Evolutionary conservation across 2,113 vertebrate genomes (phyloP).

Genomic region (Quiscalus mexicanus): DNA sequence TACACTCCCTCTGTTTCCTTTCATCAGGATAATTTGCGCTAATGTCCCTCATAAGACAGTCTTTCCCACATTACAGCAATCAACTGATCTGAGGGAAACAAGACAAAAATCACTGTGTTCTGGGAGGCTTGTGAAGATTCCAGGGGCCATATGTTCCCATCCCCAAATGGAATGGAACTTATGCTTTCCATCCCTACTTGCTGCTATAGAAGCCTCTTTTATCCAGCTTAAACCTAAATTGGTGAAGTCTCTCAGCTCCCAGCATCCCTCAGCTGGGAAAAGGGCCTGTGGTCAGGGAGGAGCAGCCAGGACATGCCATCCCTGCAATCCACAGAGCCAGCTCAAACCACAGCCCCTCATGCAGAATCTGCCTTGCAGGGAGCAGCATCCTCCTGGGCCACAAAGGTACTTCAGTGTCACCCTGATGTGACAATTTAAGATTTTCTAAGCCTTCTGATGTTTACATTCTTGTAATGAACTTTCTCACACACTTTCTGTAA

Average conservation of each 20-base stretch:
- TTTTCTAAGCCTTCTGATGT: too few species aligned
- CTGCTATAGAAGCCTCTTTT: slow-evolving; percentile 10
- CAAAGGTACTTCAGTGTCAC: not conserved
- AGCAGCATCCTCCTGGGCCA: not conserved
- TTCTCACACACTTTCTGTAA: too few species aligned
- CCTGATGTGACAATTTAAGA: too few species aligned
- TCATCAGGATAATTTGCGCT: not conserved
- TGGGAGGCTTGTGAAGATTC: not conserved
- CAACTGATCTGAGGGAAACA: not conserved
- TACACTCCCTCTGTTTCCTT: not conserved
- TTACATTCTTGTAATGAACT: too few species aligned
- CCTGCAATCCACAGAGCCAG: not conserved
- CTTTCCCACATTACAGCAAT: not conserved
- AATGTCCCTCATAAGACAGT: not conserved
- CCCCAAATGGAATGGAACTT: not conserved
- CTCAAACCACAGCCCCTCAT: not conserved
- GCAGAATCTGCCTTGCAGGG: not conserved
- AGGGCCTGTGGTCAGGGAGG: not conserved
- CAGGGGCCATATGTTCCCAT: not conserved
- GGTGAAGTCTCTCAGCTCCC: not conserved
- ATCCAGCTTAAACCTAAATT: not conserved
- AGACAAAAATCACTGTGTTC: not conserved
- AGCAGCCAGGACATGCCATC: slow-evolving; percentile 1
- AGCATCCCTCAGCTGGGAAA: not conserved
- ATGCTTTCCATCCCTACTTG: not conserved